Percentiles rank a stretch among this genome's conserved stretches.
These are phyloP conservation scores for Icerya purchasi DNA, from an alignment of 2,888 invertebrate species.

Conservation along the genomic window DNA sequence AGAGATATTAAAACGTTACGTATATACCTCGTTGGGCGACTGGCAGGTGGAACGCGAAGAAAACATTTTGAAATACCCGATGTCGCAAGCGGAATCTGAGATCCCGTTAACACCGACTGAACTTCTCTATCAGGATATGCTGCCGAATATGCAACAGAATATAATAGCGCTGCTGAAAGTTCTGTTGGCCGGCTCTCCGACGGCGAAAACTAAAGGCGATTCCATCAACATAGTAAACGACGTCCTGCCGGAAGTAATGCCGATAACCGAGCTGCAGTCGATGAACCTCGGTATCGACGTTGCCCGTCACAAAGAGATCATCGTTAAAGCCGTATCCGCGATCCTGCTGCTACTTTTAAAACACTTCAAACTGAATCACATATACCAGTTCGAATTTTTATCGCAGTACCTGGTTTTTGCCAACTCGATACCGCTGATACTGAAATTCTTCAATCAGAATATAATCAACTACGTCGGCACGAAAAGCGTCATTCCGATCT, in stretches of 20 bases:
- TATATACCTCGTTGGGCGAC: conserved; percentile 84
- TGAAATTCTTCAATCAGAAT: conserved; percentile 98
- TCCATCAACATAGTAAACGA: conserved; percentile 97
- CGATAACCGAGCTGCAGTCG: conserved; percentile 84
- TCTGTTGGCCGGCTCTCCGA: conserved; percentile 88
- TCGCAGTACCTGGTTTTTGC: conserved; percentile 97
- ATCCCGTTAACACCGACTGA: conserved; percentile 67
- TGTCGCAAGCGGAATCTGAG: conserved; percentile 61
- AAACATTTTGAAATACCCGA: conserved; percentile 72
- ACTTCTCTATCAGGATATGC: conserved; percentile 75
- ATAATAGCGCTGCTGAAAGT: conserved; percentile 95
- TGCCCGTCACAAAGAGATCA: conserved; percentile 93
- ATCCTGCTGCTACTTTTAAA: conserved; percentile 78
- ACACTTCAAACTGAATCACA: conserved; percentile 91
- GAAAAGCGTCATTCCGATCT: conserved; percentile 74
- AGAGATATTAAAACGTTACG: conserved; percentile 69
- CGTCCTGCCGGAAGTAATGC: conserved; percentile 92
- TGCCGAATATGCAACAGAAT: conserved; percentile 89
- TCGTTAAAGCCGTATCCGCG: conserved; percentile 85
- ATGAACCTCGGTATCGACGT: conserved; percentile 92
- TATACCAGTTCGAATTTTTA: conserved; percentile 98
- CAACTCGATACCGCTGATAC: conserved; percentile 90
- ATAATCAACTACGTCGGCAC: conserved; percentile 85
- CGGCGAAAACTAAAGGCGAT: conserved; percentile 95
- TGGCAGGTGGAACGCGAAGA: conserved; percentile 77